These are phyloP conservation scores for Phengaris alcon DNA, from an alignment of 2,888 invertebrate species.

Conservation along the genomic window DNA sequence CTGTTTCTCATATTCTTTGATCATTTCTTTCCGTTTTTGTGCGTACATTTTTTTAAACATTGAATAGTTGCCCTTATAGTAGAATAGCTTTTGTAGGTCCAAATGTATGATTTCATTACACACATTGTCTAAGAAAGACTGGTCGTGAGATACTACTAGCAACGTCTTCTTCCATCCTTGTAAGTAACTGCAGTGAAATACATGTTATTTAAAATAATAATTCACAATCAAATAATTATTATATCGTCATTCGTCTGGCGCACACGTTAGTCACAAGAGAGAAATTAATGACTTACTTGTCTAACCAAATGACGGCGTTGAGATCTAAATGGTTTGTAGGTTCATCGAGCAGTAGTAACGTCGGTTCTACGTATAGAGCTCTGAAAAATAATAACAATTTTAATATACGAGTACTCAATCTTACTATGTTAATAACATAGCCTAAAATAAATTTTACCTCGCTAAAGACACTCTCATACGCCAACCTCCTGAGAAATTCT, in stretches of 20 bases:
- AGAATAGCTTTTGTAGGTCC: conserved; percentile 94
- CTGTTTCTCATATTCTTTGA: conserved; percentile 98
- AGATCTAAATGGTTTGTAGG: conserved; percentile 99
- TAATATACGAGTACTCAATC: no score
- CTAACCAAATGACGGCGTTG: conserved; percentile 99
- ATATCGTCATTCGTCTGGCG: no score
- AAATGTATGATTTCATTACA: conserved; percentile 99
- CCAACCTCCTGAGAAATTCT: conserved; percentile 97
- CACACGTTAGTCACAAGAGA: no score
- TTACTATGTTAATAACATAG: neutral
- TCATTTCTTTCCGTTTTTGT: conserved; percentile 96
- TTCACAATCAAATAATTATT: no score
- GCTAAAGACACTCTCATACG: conserved; percentile 99
- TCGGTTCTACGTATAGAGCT: conserved; percentile 98
- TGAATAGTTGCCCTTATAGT: conserved; percentile 98
- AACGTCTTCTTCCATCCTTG: conserved; percentile 99
- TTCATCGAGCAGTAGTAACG: conserved; percentile 97
- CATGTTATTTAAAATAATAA: neutral
- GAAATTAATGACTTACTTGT: conserved; percentile 83
- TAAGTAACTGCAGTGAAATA: conserved; percentile 84
- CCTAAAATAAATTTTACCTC: conserved; percentile 53
- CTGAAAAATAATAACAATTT: conserved; percentile 60
- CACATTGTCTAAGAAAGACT: conserved; percentile 99
- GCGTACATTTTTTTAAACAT: conserved; percentile 99
- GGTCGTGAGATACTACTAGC: conserved; percentile 99